phyloP scores from a whole-genome alignment of 2,113 vertebrate species.

The Hyperopisus bebe region DNA sequence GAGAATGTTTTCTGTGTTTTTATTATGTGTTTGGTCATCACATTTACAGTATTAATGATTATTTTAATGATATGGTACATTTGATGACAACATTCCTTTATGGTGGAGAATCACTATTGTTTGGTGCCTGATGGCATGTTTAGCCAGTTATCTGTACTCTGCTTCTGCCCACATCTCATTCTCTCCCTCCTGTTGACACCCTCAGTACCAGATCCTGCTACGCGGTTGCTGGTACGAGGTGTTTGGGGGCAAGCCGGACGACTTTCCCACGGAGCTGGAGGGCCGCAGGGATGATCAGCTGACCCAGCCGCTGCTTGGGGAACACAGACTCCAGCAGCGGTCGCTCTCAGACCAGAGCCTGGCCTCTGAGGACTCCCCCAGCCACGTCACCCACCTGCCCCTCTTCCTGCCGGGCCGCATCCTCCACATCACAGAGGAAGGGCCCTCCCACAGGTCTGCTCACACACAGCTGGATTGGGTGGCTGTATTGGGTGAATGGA shows the following conservation, averaged over 20 bases:
- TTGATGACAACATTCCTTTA: background rate
- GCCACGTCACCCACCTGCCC: slow-evolving; percentile 64
- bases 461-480: background rate
- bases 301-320: slow-evolving; percentile 78
- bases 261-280: slow-evolving; percentile 81
- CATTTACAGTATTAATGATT: background rate
- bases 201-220: slow-evolving; percentile 87
- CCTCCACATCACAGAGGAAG: slow-evolving; percentile 79
- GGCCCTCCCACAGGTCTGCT: slow-evolving; percentile 67
- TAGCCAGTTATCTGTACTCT: background rate
- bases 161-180: background rate
- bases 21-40: background rate
- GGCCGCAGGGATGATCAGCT: slow-evolving; percentile 62
- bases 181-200: slow-evolving; percentile 15
- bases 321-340: slow-evolving; percentile 75
- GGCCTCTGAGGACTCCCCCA: slow-evolving; percentile 64
- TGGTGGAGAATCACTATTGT: background rate
- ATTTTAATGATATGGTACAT: background rate
- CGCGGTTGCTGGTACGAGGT: slow-evolving; percentile 86
- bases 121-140: background rate
- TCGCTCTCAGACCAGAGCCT: slow-evolving; percentile 74
- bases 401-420: slow-evolving; percentile 85
- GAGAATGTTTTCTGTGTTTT: background rate
- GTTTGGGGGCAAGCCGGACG: slow-evolving; percentile 77
- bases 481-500: background rate